Evolutionary conservation across 1,140 invertebrate genomes (phyloP).

Genomic region (Charaxes varanes): DNA sequence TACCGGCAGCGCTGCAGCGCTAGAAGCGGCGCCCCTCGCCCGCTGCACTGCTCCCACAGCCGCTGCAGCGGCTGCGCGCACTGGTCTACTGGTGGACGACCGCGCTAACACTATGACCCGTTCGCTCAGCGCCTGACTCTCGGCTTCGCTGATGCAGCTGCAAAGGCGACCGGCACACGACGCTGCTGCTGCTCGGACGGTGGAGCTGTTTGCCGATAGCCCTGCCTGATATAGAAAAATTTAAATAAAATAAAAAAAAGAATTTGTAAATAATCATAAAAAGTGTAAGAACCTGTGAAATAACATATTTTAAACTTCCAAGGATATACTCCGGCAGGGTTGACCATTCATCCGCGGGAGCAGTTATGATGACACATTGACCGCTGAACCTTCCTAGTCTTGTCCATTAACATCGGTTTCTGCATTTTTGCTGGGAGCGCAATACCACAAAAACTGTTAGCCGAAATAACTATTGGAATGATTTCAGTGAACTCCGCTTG

Average conservation of each 20-base stretch:
- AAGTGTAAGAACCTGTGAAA: no score
- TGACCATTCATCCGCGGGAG: no score
- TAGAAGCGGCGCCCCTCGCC: conserved; percentile 50
- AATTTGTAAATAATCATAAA: no score
- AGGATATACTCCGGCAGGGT: no score
- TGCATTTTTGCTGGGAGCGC: no score
- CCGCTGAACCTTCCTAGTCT: no score
- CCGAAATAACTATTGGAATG: no score
- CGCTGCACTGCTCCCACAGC: conserved; percentile 78
- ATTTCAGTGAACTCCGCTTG: no score
- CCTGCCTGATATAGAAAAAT: conserved; percentile 74
- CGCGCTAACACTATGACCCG: conserved; percentile 39
- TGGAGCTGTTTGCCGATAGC: conserved; percentile 88
- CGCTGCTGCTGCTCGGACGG: conserved; percentile 92
- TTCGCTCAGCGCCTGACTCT: conserved; percentile 45
- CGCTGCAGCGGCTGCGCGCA: conserved; percentile 75
- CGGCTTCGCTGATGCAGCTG: conserved; percentile 41
- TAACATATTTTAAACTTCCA: no score
- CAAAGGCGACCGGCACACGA: conserved; percentile 80
- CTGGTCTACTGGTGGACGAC: conserved; percentile 21
- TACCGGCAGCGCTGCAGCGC: conserved; percentile 82
- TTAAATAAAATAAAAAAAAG: conserved; percentile 1
- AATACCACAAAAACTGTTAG: no score
- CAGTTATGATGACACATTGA: no score
- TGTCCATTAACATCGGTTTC: no score